Base-by-base conservation (phyloP, 2,113 vertebrate species). In the Xiphorhynchus elegans region DNA sequence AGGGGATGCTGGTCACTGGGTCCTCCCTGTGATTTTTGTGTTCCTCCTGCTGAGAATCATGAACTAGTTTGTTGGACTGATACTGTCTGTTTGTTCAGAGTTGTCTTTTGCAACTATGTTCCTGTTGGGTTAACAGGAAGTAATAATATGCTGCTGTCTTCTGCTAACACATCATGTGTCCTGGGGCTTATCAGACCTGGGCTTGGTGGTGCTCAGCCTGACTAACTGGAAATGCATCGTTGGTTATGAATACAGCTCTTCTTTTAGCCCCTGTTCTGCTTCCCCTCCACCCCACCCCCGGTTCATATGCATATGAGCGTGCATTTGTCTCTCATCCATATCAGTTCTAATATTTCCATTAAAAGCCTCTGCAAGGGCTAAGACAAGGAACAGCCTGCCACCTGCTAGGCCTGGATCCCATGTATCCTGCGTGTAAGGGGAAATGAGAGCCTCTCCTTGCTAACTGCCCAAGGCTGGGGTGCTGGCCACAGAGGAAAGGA, bases 21-120 rank as follows among this genome's bases (percentile, higher is more conserved):
- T 74, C 24, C 20, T 67, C 25, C 20, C 42, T 39, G 3, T 59
- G 26, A 23, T 13, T 59, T 10, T 52, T 70, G 28, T 0, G 0
- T 62, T 84, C 26, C 42, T 92, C n/a, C 73, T 85, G n/a, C 53
- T 33, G 52, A 26, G 39, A 76, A 29, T 8, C 47, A 33, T 63
- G 42, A 90, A 56, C 8, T 39, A 7, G 12, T 7, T 68, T 80
- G 47, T 94, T 59, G 11, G 42, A 29, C 35, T 56, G 72, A 49
- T 76, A 40, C 28, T 60, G 8, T 31, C 52, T 40, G 17, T 25
- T 52, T 60, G 44, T 56, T 62, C 9, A 29, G 35, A 76, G 55
- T 10, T 29, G 26, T 73, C 46, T 89, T 84, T 74, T 78, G 55
- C 81, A 78, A 11, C 52, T 58, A 2, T 8, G 20, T n/a, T 84